Evolutionary conservation across 2,888 invertebrate genomes (phyloP).

Genomic region (Lasioglossum villosulum): DNA sequence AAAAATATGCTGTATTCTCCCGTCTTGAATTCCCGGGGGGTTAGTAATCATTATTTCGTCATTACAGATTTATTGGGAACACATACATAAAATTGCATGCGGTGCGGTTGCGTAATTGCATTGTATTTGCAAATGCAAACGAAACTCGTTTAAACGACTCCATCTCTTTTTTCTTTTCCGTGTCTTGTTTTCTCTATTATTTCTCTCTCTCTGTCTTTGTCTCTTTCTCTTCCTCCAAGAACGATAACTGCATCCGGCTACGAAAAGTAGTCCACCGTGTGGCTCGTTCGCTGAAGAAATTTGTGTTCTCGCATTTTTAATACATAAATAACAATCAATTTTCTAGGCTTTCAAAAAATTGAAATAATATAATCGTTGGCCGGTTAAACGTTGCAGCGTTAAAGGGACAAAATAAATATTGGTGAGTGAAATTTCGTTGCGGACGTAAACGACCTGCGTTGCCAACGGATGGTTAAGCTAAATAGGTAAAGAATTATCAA

Average conservation of each 20-base stretch:
- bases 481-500: not conserved
- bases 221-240: not conserved
- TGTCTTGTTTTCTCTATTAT: not conserved
- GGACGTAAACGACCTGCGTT: not conserved
- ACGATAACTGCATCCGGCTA: slow-evolving; percentile 9
- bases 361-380: not conserved
- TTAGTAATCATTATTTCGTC: slow-evolving; percentile 48
- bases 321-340: not conserved
- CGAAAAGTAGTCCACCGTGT: slow-evolving; percentile 41
- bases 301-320: not conserved
- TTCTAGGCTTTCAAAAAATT: not conserved
- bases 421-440: not conserved
- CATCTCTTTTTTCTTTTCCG: too few species aligned
- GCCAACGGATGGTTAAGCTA: not conserved
- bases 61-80: slow-evolving; percentile 51
- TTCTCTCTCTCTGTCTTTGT: not conserved
- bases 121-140: slow-evolving; percentile 45
- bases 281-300: not conserved
- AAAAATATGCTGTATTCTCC: slow-evolving; percentile 28
- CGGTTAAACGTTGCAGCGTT: too few species aligned
- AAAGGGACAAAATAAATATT: not conserved
- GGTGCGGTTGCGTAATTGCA: slow-evolving; percentile 47
- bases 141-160: slow-evolving; percentile 19
- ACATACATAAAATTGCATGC: slow-evolving; percentile 44
- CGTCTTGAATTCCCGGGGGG: slow-evolving; percentile 31